Base-by-base conservation (phyloP, 2,113 vertebrate genomes). In the Notarius lentiginosus region DNA sequence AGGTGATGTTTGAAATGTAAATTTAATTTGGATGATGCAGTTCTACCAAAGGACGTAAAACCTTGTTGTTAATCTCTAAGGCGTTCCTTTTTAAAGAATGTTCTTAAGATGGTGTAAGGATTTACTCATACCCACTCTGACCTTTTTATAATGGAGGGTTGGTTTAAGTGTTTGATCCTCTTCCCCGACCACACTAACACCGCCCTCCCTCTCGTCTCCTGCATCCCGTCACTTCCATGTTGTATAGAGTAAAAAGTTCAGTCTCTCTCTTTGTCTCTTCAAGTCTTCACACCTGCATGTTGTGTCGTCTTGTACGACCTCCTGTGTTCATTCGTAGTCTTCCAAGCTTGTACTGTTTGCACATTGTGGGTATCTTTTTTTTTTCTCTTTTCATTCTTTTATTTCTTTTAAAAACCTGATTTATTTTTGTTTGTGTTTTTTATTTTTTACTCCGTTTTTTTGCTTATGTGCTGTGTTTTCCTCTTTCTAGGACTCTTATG, bases 401-500 rank as follows among this genome's bases (percentile, higher is more conserved):
- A 30, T 80, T 41, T 41, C 95, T 92, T 92, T 68, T 93, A 93
- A 94, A 87, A 92, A 95, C 96, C 96, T 96, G 96, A 92, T 95
- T 96, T 96, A 91, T 87, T 97, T 96, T 95, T 96, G 95, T 95
- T 96, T 95, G 96, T 96, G 92, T 96, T 95, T 96, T 95, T 92
- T 89, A 92, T 91, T 86, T 89, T 85, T 89, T 86, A 83, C 88
- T 86, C 75, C 61, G 94, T 95, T 93, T 97, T 92, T 95, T 98
- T 97, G 98, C 97, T 99, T 99, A 99, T 99, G 97, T 99, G 98
- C 98, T 99, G 97, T 96, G 98, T 99, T 97, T 97, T 99, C 98
- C 98, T 99, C 97, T 99, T 97, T 99, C 98, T 98, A 99, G 98
- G 98, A 99, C 97, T 97, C 97, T 99, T 99, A 98, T 99, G 97